A percentile compares a stretch with the other conserved stretches of the same genome.
These are phyloP conservation scores for Karalla daura DNA, from an alignment of 2,797 vertebrate species.

Conservation along the genomic window DNA sequence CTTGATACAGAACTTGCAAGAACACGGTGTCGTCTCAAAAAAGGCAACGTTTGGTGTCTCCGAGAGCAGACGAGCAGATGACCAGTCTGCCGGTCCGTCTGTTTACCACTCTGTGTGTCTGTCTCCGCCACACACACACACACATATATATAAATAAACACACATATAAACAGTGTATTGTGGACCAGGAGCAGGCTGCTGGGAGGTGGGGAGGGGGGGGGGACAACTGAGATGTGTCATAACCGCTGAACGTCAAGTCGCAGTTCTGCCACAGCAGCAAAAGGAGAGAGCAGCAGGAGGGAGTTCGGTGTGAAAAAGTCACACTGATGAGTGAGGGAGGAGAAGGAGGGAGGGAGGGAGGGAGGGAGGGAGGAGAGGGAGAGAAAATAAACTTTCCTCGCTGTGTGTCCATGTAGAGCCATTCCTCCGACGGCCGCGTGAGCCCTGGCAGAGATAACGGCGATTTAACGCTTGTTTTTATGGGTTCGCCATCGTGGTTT, in stretches of 20 bases:
- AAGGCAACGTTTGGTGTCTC: slow-evolving; percentile 51
- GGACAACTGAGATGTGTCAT: slow-evolving; percentile 71
- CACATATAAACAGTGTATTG: slow-evolving; percentile 18
- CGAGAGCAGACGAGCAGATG: slow-evolving; percentile 67
- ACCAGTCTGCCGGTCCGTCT: slow-evolving; percentile 75
- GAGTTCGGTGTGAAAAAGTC: slow-evolving; percentile 11
- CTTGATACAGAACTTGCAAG: slow-evolving; percentile 64
- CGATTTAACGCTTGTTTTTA: too few species aligned
- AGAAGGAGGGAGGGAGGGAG: slow-evolving; percentile 1
- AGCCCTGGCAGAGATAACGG: too few species aligned
- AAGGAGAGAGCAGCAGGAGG: slow-evolving; percentile 44
- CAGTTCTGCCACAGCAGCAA: slow-evolving; percentile 48
- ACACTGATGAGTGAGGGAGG: background rate
- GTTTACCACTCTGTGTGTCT: slow-evolving; percentile 56
- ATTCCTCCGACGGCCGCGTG: too few species aligned
- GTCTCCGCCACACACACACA: slow-evolving; percentile 35
- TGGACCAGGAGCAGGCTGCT: slow-evolving; percentile 60
- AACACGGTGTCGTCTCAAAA: slow-evolving; percentile 50
- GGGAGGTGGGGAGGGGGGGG: slow-evolving; percentile 51
- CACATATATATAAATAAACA: slow-evolving; percentile 3
- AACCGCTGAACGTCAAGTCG: slow-evolving; percentile 65
- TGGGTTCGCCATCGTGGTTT: too few species aligned
- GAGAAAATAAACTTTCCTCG: too few species aligned
- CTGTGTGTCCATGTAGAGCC: too few species aligned
- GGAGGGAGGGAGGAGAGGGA: too few species aligned